phyloP scores from a whole-genome alignment of 1,140 invertebrate species.

The Lepeophtheirus salmonis region DNA sequence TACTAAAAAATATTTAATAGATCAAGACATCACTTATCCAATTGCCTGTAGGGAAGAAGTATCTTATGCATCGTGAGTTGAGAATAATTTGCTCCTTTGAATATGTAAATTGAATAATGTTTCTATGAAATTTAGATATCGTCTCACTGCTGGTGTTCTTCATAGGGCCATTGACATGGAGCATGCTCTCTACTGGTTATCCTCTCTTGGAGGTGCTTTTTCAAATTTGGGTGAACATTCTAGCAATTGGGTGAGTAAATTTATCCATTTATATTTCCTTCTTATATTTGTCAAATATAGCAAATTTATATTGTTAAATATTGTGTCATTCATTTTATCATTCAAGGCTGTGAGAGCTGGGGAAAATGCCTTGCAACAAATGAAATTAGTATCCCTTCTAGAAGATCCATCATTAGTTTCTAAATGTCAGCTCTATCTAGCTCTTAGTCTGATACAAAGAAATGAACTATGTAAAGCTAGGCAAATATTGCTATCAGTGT shows the following conservation, averaged over 20 bases:
- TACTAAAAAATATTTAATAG: neutral
- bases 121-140: neutral
- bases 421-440: slow-evolving; percentile 22
- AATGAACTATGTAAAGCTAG: slow-evolving; percentile 13
- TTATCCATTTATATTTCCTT: too few species aligned
- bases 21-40: neutral
- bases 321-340: neutral
- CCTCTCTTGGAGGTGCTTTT: slow-evolving; percentile 33
- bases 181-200: slow-evolving; percentile 32
- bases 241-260: slow-evolving; percentile 27
- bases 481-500: slow-evolving; percentile 22
- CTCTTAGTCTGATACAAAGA: slow-evolving; percentile 23
- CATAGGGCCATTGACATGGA: slow-evolving; percentile 23
- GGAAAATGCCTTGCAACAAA: slow-evolving; percentile 14
- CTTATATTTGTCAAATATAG: neutral
- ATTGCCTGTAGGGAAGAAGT: neutral
- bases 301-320: neutral
- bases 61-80: neutral
- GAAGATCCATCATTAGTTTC: neutral
- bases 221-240: slow-evolving; percentile 32
- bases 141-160: neutral
- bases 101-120: neutral
- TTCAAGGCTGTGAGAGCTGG: slow-evolving; percentile 4
- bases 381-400: neutral
- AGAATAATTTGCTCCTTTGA: neutral